Conservation (phyloP, 1,140 invertebrate species). For the Atta cephalotes region DNA sequence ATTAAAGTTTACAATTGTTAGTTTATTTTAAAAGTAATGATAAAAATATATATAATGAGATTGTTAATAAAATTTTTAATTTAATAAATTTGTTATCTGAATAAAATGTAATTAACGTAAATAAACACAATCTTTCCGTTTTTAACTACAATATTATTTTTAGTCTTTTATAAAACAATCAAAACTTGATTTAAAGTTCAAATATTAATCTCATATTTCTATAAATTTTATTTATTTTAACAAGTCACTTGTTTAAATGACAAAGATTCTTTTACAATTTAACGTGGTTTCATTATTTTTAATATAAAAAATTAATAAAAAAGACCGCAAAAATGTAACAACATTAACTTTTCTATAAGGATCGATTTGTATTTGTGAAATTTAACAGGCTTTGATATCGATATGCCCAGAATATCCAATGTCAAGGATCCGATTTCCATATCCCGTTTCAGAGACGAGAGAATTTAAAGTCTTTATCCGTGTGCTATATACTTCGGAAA, state of each 20-base stretch:
- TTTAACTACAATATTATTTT: slow-evolving; percentile 10
- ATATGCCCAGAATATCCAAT: neutral
- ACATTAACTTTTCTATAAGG: neutral
- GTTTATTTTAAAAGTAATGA: neutral
- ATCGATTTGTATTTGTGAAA: neutral
- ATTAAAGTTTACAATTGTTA: slow-evolving; percentile 30
- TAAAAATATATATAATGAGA: neutral
- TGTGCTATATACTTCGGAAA: slow-evolving; percentile 47
- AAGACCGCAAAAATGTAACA: neutral
- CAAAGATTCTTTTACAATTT: neutral
- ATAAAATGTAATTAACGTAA: slow-evolving; percentile 3
- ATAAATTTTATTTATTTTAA: neutral
- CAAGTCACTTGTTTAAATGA: neutral
- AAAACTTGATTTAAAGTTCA: slow-evolving; percentile 14
- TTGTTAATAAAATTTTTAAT: slow-evolving; percentile 19
- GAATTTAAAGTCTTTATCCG: slow-evolving; percentile 44
- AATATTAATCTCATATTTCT: neutral
- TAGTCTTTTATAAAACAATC: neutral
- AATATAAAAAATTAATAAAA: neutral
- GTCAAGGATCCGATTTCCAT: slow-evolving; percentile 24
- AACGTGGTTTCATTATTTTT: neutral
- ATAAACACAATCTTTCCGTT: neutral
- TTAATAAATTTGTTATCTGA: neutral
- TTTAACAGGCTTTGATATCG: neutral
- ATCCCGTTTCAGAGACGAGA: slow-evolving; percentile 2